Evolutionary conservation across 2,888 invertebrate genomes (phyloP).

Genomic region (Microctonus aethiopoides): DNA sequence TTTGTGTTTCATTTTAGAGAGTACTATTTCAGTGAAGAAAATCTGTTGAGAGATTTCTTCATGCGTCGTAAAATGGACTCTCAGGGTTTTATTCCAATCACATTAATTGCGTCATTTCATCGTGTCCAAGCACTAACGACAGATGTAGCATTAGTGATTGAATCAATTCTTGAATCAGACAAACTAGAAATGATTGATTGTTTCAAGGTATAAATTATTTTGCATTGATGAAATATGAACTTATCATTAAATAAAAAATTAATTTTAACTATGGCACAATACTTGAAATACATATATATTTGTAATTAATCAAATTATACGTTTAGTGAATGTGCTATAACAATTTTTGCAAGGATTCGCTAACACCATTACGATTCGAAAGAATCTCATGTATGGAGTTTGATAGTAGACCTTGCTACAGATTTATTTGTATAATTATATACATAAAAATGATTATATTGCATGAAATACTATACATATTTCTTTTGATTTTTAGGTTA

Average conservation of each 20-base stretch:
- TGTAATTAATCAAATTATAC: slow-evolving; percentile 30
- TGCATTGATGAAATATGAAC: not conserved
- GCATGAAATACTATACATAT: slow-evolving; percentile 7
- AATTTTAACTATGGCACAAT: slow-evolving; percentile 40
- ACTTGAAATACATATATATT: slow-evolving; percentile 32
- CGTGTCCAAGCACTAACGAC: slow-evolving; percentile 89
- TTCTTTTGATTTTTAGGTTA: slow-evolving; percentile 71
- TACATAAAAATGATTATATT: not conserved
- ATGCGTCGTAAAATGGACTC: slow-evolving; percentile 95
- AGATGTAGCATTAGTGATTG: slow-evolving; percentile 84
- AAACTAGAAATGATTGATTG: slow-evolving; percentile 83
- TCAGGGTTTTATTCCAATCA: slow-evolving; percentile 93
- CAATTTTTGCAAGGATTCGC: slow-evolving; percentile 59
- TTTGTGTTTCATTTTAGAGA: slow-evolving; percentile 78
- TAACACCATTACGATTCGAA: slow-evolving; percentile 56
- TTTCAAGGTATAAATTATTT: slow-evolving; percentile 72
- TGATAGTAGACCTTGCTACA: slow-evolving; percentile 61
- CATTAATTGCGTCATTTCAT: slow-evolving; percentile 95
- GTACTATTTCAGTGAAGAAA: slow-evolving; percentile 98
- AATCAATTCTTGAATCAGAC: slow-evolving; percentile 87
- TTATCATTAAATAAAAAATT: not conserved
- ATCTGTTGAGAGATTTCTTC: slow-evolving; percentile 95
- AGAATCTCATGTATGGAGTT: slow-evolving; percentile 58
- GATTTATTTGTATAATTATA: no score
- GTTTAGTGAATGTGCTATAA: slow-evolving; percentile 52